Conservation (phyloP, 35 echinoderm and acorn worm species). For the Heliocidaris erythrogramma region DNA sequence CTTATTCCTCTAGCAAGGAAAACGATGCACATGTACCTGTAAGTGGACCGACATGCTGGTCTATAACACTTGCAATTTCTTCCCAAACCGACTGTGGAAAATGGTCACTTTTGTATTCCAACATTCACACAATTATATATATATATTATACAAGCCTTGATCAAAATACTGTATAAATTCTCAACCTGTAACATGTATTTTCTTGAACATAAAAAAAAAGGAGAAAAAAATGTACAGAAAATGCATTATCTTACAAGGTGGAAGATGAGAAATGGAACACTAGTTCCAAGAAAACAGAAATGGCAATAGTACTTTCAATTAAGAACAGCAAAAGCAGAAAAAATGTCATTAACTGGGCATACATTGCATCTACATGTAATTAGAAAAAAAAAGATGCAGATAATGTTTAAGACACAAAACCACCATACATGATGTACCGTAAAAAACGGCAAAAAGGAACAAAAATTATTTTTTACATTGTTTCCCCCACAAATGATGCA, state of each 20-base stretch:
- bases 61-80: too few relatives aligned
- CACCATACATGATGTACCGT: too few relatives aligned
- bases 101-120: neutral
- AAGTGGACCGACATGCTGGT: too few relatives aligned
- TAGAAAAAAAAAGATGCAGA: neutral
- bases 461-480: too few relatives aligned
- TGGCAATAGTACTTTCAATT: neutral
- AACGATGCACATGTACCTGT: too few relatives aligned
- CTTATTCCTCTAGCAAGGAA: too few relatives aligned
- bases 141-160: neutral
- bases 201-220: neutral
- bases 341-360: neutral
- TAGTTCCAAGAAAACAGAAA: neutral
- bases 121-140: neutral
- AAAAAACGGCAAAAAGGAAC: too few relatives aligned
- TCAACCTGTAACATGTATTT: neutral
- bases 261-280: too few relatives aligned
- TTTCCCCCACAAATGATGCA: too few relatives aligned
- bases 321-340: neutral
- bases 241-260: too few relatives aligned
- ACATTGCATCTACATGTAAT: neutral
- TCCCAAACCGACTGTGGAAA: too few relatives aligned
- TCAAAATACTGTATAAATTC: neutral
- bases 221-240: neutral
- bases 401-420: neutral